Conservation (phyloP, 2,888 invertebrate genomes). For the Aplocera efformata region DNA sequence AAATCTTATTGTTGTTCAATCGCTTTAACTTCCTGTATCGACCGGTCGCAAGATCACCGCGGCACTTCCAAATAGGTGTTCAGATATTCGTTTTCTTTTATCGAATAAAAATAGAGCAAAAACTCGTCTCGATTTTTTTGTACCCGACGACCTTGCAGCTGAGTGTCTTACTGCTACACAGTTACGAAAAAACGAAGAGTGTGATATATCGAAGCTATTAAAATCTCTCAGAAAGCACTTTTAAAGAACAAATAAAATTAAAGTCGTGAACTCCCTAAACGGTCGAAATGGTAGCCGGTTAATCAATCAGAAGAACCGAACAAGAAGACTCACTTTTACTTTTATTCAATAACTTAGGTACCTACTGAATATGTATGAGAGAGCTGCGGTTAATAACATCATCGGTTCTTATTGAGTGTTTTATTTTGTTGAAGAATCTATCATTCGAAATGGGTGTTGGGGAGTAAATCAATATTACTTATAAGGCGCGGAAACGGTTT, state of each 20-base stretch:
- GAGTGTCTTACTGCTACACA: conserved; percentile 72
- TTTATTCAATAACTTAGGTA: conserved; percentile 64
- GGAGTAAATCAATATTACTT: conserved; percentile 52
- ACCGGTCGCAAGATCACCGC: conserved; percentile 56
- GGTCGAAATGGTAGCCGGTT: conserved; percentile 39
- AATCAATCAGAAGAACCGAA: conserved; percentile 53
- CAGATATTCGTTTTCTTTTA: conserved; percentile 71
- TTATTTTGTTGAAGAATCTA: conserved; percentile 51
- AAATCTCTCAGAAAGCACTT: conserved; percentile 34
- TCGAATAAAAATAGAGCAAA: conserved; percentile 73
- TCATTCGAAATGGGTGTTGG: conserved; percentile 42
- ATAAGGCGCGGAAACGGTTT: no score
- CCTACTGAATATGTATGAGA: conserved; percentile 67
- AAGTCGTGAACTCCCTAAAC: conserved; percentile 50
- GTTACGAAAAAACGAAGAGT: conserved; percentile 68
- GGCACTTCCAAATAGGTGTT: conserved; percentile 74
- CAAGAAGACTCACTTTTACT: conserved; percentile 71
- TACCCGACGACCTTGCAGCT: conserved; percentile 72
- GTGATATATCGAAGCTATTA: conserved; percentile 64
- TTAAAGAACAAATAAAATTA: conserved; percentile 43
- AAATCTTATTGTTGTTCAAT: conserved; percentile 75
- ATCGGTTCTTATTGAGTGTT: conserved; percentile 50
- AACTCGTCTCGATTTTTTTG: conserved; percentile 64
- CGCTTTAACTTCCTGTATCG: conserved; percentile 71
- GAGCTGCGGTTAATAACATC: conserved; percentile 52